A percentile compares a stretch with the other conserved stretches of the same genome.
phyloP scores from a whole-genome alignment of 1,140 invertebrate genomes.

The Euborellia annulipes region DNA sequence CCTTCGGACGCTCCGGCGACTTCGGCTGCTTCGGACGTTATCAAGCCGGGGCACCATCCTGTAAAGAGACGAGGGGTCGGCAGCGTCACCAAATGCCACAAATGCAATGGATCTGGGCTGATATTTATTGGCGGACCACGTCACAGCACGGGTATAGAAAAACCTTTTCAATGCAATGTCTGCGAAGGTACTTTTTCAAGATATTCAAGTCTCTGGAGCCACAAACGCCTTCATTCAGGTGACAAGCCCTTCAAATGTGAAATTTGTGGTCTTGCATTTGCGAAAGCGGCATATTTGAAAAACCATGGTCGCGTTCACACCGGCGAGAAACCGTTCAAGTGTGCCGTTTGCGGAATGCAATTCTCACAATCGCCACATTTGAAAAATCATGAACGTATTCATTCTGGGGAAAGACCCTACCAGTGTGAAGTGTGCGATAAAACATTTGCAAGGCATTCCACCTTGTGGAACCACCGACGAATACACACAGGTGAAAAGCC shows the following conservation, averaged over 20 bases:
- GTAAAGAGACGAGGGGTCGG: conserved; percentile 66
- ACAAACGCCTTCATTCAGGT: conserved; percentile 68
- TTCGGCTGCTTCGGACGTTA: background rate
- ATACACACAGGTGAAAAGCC: conserved; percentile 91
- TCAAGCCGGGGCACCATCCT: conserved; percentile 51
- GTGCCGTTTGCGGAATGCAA: conserved; percentile 73
- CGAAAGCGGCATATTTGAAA: conserved; percentile 77
- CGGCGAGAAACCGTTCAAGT: conserved; percentile 70
- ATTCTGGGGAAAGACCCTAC: conserved; percentile 78
- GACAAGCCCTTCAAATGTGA: conserved; percentile 86
- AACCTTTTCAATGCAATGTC: conserved; percentile 74
- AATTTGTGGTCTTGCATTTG: conserved; percentile 84
- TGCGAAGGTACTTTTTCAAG: conserved; percentile 57
- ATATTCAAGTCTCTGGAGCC: conserved; percentile 72
- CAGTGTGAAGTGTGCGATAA: conserved; percentile 85
- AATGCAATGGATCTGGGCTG: conserved; percentile 72
- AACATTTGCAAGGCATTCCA: conserved; percentile 71
- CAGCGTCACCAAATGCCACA: conserved; percentile 69
- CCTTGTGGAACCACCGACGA: conserved; percentile 77
- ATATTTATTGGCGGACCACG: conserved; percentile 51
- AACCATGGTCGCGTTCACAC: conserved; percentile 76
- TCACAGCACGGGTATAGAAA: conserved; percentile 39
- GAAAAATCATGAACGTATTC: conserved; percentile 83
- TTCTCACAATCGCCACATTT: conserved; percentile 79
- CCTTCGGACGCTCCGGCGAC: no score